Base-by-base conservation (phyloP, 1,140 invertebrate species). In the Drosophila bipectinata region DNA sequence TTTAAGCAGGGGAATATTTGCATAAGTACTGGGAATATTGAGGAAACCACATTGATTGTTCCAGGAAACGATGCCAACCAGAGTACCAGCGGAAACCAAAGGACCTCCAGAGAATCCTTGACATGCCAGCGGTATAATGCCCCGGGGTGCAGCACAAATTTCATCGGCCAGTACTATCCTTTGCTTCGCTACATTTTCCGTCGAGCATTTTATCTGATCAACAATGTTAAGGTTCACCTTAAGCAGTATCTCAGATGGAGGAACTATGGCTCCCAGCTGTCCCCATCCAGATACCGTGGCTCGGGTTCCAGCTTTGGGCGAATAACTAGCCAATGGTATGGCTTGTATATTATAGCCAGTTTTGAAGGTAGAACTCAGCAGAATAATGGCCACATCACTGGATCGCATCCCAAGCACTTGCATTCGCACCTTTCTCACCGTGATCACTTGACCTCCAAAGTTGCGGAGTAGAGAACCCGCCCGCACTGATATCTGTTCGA, bases 51-150 rank as follows among this genome's bases (percentile, higher is more conserved):
- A 79, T 0, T 9, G 30, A 2, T 49, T 6, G 15, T 58, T 15
- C 41, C 41, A 72, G 5, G 64, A 64, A 7, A 64, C 39, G 10
- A 76, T 58, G 12, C 72, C 77, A 2, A 80, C 49, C 0, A 79
- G 47, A 6, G 58, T 12, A 4, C 60, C 56, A 24, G 24, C 6
- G 47, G 37, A n/a, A 24, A 71, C 69, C 37, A 72, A 30, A 0
- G 71, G 71, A 15, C 37, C 51, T 0, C 57, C 71, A 2, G 57
- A 55, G 26, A 73, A 61, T 4, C 34, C 41, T 3, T 51, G 12
- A 21, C 71, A 73, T 12, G 39, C 15, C 6, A 15, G 1, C 0
- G 32, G 24, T 2, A 8, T 4, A 3, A 47, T 24, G 12, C 30
- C 28, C 26, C 6, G 1, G n/a, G 28, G 24, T 15, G 54, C 63